Evolutionary conservation across 30 jellyfish, hydroid and myxozoan species (phyloP), one percentile per base, ranked within the genome.

Genomic region (Hydra vulgaris): DNA sequence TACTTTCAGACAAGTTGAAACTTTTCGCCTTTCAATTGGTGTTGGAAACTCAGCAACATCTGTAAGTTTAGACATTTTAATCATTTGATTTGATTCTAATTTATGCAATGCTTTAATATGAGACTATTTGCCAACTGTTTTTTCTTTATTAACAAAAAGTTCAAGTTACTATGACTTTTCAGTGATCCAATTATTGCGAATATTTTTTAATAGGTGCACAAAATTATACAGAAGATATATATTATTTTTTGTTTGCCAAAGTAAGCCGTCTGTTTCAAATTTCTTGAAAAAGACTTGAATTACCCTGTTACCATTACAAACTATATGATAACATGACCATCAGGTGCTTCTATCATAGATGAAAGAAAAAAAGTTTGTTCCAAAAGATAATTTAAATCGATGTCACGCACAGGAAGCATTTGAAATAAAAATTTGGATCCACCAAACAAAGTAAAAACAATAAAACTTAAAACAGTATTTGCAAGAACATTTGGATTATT

Each of bases 221-320:
- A 40, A 40, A 40, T 40, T 12, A 40, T 40, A 40, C 12, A 40
- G 12, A 40, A 40, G 61, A 40, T 40, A 40, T 40, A 40, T 40
- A 3, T 40, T 40, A 40, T 40, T 12, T 40, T 40, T 40, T 40
- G 61, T 40, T 40, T 40, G 12, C 61, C 61, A 40, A 40, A 12
- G 61, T 40, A 40, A 3, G 61, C 12, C 61, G 12, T n/a, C n/a
- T 40, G 61, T 40, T 40, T 40, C 61, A 40, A 40, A 40, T 40
- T 40, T 40, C 61, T 40, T 40, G 61, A 40, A 40, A 40, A 12
- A 40, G 5, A 12, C 61, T 15, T 68, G 75, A 68, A 3, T n/a
- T n/a, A 68, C 25, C 75, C 75, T 68, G 75, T 68, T 68, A n/a
- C 75, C 75, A 68, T 23, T n/a, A 56, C 75, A n/a, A n/a, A 68